phyloP scores from a whole-genome alignment of 2,888 invertebrate genomes.

The Rhorus exstirpatorius region DNA sequence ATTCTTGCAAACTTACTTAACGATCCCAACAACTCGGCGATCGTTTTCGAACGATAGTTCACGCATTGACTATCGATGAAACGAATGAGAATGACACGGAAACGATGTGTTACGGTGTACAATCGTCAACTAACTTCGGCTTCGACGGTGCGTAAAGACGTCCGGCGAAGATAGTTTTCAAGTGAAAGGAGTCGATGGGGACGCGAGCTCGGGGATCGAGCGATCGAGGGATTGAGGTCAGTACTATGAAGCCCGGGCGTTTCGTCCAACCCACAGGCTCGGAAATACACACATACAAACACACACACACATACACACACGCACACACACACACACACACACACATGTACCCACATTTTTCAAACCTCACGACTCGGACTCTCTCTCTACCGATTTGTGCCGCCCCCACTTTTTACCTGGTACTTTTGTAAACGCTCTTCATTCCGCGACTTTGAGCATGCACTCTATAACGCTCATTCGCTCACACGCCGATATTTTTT shows the following conservation, averaged over 20 bases:
- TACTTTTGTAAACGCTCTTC: constrained; percentile 15
- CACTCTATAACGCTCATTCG: background rate
- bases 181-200: constrained; percentile 83
- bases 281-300: background rate
- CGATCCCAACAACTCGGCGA: background rate
- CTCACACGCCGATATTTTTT: background rate
- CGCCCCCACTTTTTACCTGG: constrained; percentile 11
- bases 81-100: constrained; percentile 57
- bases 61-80: constrained; percentile 50
- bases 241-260: constrained; percentile 62
- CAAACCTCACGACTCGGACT: background rate
- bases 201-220: constrained; percentile 59
- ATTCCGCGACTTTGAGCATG: constrained; percentile 9
- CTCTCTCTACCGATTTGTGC: constrained; percentile 68
- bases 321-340: background rate
- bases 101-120: constrained; percentile 62
- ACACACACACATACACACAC: background rate
- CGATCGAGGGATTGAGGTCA: constrained; percentile 83
- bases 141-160: constrained; percentile 77
- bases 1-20: background rate
- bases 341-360: background rate
- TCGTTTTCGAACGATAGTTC: constrained; percentile 3
- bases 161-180: constrained; percentile 81
- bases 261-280: constrained; percentile 6
- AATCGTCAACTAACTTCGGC: constrained; percentile 60